Conservation (phyloP, 92 coral and sea anemone species). For the Pocillopora grandis region DNA sequence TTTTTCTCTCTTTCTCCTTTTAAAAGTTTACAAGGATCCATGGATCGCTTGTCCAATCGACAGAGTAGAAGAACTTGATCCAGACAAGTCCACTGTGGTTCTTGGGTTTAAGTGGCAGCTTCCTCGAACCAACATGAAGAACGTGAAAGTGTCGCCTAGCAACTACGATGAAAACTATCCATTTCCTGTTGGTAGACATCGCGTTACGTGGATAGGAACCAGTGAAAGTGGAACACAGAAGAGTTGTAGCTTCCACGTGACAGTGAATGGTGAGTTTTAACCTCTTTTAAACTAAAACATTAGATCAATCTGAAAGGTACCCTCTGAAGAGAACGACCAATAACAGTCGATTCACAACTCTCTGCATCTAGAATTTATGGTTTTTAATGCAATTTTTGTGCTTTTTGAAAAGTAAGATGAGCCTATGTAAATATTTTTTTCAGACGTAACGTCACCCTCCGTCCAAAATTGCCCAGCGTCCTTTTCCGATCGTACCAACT, state of each 20-base stretch:
- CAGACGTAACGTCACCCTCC: constrained; percentile 82
- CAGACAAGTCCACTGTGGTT: constrained; percentile 66
- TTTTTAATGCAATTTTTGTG: background rate
- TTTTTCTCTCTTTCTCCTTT: background rate
- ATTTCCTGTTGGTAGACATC: constrained; percentile 91
- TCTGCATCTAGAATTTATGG: too few species aligned
- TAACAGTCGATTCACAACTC: too few species aligned
- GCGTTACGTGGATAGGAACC: constrained; percentile 92
- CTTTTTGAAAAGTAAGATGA: background rate
- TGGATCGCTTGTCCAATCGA: constrained; percentile 96
- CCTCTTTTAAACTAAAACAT: too few species aligned
- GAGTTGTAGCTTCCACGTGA: constrained; percentile 80
- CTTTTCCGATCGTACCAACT: constrained; percentile 38
- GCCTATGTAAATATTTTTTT: background rate
- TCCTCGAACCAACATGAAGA: constrained; percentile 91
- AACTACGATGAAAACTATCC: constrained; percentile 74
- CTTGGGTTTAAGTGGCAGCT: constrained; percentile 84
- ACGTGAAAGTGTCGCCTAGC: constrained; percentile 69
- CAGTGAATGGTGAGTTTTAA: constrained; percentile 70
- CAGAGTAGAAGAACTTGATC: constrained; percentile 65
- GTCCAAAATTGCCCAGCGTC: constrained; percentile 68
- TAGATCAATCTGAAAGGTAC: too few species aligned
- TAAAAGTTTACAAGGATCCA: constrained; percentile 78
- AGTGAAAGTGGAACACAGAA: constrained; percentile 72
- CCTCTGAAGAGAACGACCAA: too few species aligned